Evolutionary conservation across 2,888 invertebrate genomes (phyloP).

Genomic region (Pseudeuparius sepicola): DNA sequence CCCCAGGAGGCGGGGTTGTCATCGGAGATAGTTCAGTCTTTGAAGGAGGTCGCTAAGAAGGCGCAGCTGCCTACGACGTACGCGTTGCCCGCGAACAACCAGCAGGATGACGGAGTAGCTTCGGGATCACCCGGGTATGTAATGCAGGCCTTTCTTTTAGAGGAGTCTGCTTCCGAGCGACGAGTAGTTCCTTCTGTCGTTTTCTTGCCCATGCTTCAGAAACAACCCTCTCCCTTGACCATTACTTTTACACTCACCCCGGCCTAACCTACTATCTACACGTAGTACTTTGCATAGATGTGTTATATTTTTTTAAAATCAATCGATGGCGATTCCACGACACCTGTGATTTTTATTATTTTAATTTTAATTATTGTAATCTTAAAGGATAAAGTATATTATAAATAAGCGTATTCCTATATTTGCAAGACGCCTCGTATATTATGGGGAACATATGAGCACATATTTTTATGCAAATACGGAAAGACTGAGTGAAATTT

Average conservation of each 20-base stretch:
- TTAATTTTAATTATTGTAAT: slow-evolving; percentile 38
- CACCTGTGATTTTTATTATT: slow-evolving; percentile 44
- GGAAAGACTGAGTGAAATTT: slow-evolving; percentile 46
- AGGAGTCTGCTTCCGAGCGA: slow-evolving; percentile 44
- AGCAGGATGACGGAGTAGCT: slow-evolving; percentile 21
- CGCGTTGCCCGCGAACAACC: slow-evolving; percentile 48
- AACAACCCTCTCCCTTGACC: slow-evolving; percentile 76
- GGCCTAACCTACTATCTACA: slow-evolving; percentile 51
- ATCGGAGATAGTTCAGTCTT: slow-evolving; percentile 40
- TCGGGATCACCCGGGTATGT: slow-evolving; percentile 44
- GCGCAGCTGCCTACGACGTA: slow-evolving; percentile 52
- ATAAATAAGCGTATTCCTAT: slow-evolving; percentile 34
- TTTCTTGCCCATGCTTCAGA: slow-evolving; percentile 85
- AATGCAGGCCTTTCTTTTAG: slow-evolving; percentile 88
- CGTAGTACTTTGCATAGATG: slow-evolving; percentile 35
- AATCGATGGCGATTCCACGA: slow-evolving; percentile 42
- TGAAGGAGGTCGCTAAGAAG: slow-evolving; percentile 45
- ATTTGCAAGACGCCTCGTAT: slow-evolving; percentile 39
- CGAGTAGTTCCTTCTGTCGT: slow-evolving; percentile 86
- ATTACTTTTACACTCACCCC: slow-evolving; percentile 91
- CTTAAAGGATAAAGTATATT: slow-evolving; percentile 30
- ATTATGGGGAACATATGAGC: slow-evolving; percentile 40
- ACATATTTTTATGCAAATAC: slow-evolving; percentile 45
- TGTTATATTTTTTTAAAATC: slow-evolving; percentile 40
- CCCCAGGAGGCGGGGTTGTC: slow-evolving; percentile 29